These are phyloP conservation scores for Paramormyrops kingsleyae DNA, from an alignment of 2,113 vertebrate species.

Conservation along the genomic window DNA sequence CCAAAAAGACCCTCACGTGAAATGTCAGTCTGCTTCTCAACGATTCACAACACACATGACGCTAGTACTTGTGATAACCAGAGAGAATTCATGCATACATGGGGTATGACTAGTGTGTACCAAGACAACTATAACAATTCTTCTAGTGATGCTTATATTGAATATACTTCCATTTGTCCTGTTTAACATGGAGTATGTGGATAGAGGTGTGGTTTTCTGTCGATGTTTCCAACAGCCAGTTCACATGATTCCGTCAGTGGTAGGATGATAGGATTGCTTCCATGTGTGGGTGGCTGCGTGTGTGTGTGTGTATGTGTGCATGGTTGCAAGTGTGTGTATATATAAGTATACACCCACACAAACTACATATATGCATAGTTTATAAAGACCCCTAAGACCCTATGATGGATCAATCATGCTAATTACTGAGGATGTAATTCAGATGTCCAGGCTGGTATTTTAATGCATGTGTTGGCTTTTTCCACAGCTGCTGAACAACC, in stretches of 20 bases:
- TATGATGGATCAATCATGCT: not conserved
- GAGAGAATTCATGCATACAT: not conserved
- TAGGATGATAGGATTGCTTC: not conserved
- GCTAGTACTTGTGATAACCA: not conserved
- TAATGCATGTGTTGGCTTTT: not conserved
- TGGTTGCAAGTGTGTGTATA: not conserved
- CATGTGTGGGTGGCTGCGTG: not conserved
- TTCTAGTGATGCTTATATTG: not conserved
- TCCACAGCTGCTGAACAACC: not conserved
- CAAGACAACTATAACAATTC: not conserved
- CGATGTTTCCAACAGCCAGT: not conserved
- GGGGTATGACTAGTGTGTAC: not conserved
- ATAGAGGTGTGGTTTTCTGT: not conserved
- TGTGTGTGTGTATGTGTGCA: not conserved
- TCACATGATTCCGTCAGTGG: not conserved
- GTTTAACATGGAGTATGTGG: not conserved
- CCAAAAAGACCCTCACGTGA: not conserved
- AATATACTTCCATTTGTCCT: not conserved
- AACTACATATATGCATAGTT: not conserved
- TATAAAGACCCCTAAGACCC: not conserved
- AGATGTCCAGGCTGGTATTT: conserved; percentile 2
- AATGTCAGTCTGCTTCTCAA: not conserved
- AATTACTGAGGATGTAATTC: not conserved
- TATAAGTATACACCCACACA: not conserved
- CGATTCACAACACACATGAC: not conserved